Base-by-base conservation (phyloP, 2,113 vertebrate genomes). In the Dipodomys spectabilis region DNA sequence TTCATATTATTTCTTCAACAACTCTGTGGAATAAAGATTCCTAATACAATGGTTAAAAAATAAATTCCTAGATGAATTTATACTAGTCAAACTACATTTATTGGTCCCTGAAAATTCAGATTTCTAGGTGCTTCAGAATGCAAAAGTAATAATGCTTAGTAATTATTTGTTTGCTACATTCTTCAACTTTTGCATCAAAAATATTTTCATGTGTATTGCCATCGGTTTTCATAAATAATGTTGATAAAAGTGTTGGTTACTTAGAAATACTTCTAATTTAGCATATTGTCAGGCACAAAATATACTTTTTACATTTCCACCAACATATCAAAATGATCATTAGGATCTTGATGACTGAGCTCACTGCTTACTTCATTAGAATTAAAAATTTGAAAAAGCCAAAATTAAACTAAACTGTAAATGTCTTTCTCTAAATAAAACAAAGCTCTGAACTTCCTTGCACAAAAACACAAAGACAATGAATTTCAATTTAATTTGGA, bases 1-100 rank as follows among this genome's bases (percentile, higher is more conserved):
- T 93, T 93, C 71, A 30, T 35, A 64, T 45, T 60, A 78, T 71
- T 92, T 94, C 39, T 90, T 77, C 27, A 65, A 15, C 49, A 94
- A 45, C 8, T 60, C 10, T 32, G 27, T 74, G 53, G 69, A 13
- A 72, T 16, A 93, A 20, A 65, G 8, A n/a, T 73, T 6, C 20
- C 28, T 64, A 92, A 88, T 45, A 74, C 80, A 82, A 83, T 35
- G 10, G 19, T 32, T 72, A 80, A 80, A 87, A 83, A 45, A 44
- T 75, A 91, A 12, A 74, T 79, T 67, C 60, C 44, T 92, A 39
- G 15, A 88, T 81, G 1, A 11, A 75, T 68, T 82, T 91, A 80
- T 32, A 35, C 23, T 69, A 49, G 19, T 69, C 30, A 74, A 18
- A 78, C 89, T 44, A 16, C 35, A n/a, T 75, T 45, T 53, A 85